These are phyloP conservation scores for Acridotheres tristis DNA, from an alignment of 2,797 vertebrate genomes.

Conservation along the genomic window DNA sequence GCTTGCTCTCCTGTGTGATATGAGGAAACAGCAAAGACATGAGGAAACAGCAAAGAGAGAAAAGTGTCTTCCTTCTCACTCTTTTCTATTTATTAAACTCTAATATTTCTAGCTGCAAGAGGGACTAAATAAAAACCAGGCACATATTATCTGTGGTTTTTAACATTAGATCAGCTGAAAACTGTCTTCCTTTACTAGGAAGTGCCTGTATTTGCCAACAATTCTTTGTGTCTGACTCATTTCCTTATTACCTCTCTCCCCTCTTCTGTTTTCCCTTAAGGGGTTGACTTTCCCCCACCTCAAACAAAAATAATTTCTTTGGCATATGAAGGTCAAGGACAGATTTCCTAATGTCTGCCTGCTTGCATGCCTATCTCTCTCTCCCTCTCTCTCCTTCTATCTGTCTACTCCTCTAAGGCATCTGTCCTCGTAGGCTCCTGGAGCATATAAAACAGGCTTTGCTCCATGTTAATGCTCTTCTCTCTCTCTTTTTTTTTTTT, in stretches of 20 bases:
- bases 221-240: conserved; percentile 77
- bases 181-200: conserved; percentile 37
- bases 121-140: conserved; percentile 57
- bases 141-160: conserved; percentile 43
- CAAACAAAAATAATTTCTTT: conserved; percentile 75
- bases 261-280: conserved; percentile 71
- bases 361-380: neutral
- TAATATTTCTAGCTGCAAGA: conserved; percentile 45
- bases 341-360: conserved; percentile 70
- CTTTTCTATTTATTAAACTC: conserved; percentile 39
- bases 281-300: conserved; percentile 73
- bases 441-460: neutral
- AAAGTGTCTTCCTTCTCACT: conserved; percentile 13
- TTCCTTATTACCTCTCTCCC: conserved; percentile 71
- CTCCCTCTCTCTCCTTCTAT: neutral
- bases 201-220: conserved; percentile 63
- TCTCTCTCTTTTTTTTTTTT: neutral
- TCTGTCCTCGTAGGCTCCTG: neutral
- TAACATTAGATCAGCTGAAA: conserved; percentile 53
- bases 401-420: neutral
- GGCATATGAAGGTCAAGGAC: conserved; percentile 73
- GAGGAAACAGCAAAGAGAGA: neutral
- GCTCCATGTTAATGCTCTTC: neutral
- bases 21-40: neutral
- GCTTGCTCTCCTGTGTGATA: conserved; percentile 1